Evolutionary conservation across 2,797 vertebrate genomes (phyloP).

Genomic region (Sebastes hubbsi): DNA sequence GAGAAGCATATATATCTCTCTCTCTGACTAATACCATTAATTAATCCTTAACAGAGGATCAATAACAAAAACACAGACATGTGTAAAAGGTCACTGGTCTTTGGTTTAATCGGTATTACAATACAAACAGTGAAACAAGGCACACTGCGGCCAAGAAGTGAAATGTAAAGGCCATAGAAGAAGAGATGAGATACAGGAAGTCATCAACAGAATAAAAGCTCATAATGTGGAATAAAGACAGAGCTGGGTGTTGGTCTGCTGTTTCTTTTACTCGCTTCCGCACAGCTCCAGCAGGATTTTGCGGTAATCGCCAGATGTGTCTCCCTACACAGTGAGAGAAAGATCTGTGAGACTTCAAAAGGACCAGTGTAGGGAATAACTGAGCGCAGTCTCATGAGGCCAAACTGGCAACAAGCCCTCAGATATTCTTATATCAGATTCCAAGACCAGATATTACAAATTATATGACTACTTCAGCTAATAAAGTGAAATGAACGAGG

Average conservation of each 20-base stretch:
- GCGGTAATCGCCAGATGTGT: slow-evolving; percentile 96
- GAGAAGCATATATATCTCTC: slow-evolving; percentile 9
- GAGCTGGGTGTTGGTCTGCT: background rate
- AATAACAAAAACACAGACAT: slow-evolving; percentile 53
- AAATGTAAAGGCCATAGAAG: slow-evolving; percentile 39
- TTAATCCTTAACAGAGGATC: slow-evolving; percentile 32
- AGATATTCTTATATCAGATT: background rate
- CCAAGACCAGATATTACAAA: background rate
- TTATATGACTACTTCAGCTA: background rate
- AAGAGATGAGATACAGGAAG: background rate
- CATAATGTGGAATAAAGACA: background rate
- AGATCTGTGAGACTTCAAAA: slow-evolving; percentile 24
- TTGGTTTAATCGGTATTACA: slow-evolving; percentile 72
- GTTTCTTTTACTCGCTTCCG: slow-evolving; percentile 87
- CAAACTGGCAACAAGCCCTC: background rate
- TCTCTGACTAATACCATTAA: slow-evolving; percentile 25
- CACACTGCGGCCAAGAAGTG: slow-evolving; percentile 33
- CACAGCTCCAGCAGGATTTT: slow-evolving; percentile 96
- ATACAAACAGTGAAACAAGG: slow-evolving; percentile 61
- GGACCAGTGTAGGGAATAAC: background rate
- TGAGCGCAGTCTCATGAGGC: background rate
- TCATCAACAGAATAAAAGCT: background rate
- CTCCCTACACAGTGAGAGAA: slow-evolving; percentile 81
- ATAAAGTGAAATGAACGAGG: background rate
- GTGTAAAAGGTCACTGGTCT: slow-evolving; percentile 67